Conservation (phyloP, 2,888 invertebrate species). For the Andrena fulva region DNA sequence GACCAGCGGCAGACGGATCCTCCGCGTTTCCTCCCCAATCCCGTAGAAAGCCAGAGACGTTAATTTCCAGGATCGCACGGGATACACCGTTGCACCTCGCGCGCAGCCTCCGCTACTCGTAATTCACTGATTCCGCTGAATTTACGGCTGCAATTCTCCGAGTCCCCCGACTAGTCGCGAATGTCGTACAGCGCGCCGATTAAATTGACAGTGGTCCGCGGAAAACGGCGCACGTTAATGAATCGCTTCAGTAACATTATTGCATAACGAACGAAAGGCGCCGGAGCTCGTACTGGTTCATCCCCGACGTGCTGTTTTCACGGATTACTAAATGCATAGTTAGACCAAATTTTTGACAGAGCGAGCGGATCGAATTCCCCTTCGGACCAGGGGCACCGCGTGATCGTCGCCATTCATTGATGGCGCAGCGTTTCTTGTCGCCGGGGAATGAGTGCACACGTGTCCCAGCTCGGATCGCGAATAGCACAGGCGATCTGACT, state of each 20-base stretch:
- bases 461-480: background rate
- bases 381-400: too few species aligned
- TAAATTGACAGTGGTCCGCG: conserved; percentile 37
- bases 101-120: conserved; percentile 39
- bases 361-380: too few species aligned
- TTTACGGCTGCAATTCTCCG: conserved; percentile 54
- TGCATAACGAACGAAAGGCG: too few species aligned
- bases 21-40: conserved; percentile 57
- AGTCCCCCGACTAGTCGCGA: conserved; percentile 14
- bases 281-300: too few species aligned
- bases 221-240: conserved; percentile 17
- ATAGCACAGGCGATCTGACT: conserved; percentile 26
- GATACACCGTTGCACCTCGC: conserved; percentile 51
- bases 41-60: conserved; percentile 61
- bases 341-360: too few species aligned
- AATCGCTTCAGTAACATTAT: too few species aligned
- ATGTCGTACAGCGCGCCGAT: background rate
- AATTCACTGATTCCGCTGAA: conserved; percentile 56
- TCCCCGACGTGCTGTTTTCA: too few species aligned
- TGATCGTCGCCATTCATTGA: background rate
- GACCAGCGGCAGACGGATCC: conserved; percentile 55
- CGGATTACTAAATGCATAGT: too few species aligned
- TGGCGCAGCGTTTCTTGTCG: background rate
- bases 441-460: background rate
- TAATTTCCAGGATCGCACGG: conserved; percentile 65